Percentiles rank a stretch among this genome's conserved stretches.
These are phyloP conservation scores for Sardinella longiceps DNA, from an alignment of 2,797 vertebrate species.

Conservation along the genomic window DNA sequence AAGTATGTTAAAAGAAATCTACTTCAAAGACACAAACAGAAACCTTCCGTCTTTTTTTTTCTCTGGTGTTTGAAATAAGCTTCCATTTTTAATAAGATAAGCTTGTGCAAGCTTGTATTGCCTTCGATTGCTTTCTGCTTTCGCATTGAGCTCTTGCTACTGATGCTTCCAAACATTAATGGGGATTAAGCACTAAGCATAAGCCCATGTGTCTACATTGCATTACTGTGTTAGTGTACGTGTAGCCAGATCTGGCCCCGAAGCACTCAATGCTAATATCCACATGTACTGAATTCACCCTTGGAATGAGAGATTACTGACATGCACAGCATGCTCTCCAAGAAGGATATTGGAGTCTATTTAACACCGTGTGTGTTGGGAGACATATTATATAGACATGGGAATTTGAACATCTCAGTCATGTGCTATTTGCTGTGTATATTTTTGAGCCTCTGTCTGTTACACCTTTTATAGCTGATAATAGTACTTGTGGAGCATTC, in stretches of 20 bases:
- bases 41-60: not conserved
- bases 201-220: slow-evolving; percentile 5
- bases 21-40: slow-evolving; percentile 8
- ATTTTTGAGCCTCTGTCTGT: too few relatives aligned
- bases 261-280: slow-evolving; percentile 16
- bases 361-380: not conserved
- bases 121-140: slow-evolving; percentile 18
- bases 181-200: slow-evolving; percentile 16
- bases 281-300: not conserved
- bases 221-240: slow-evolving; percentile 2
- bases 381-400: not conserved
- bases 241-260: slow-evolving; percentile 17
- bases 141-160: slow-evolving; percentile 11
- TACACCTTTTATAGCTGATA: too few relatives aligned
- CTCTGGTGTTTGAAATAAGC: not conserved
- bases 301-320: not conserved
- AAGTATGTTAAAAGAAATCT: not conserved
- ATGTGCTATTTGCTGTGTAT: too few relatives aligned
- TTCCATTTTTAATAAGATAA: slow-evolving; percentile 26
- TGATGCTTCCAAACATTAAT: slow-evolving; percentile 18
- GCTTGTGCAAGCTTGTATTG: slow-evolving; percentile 24
- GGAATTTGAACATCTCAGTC: not conserved
- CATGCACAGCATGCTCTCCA: not conserved
- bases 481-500: too few relatives aligned
- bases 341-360: not conserved